Evolutionary conservation across 2,113 vertebrate genomes (phyloP).

Genomic region (Cepphus grylle): DNA sequence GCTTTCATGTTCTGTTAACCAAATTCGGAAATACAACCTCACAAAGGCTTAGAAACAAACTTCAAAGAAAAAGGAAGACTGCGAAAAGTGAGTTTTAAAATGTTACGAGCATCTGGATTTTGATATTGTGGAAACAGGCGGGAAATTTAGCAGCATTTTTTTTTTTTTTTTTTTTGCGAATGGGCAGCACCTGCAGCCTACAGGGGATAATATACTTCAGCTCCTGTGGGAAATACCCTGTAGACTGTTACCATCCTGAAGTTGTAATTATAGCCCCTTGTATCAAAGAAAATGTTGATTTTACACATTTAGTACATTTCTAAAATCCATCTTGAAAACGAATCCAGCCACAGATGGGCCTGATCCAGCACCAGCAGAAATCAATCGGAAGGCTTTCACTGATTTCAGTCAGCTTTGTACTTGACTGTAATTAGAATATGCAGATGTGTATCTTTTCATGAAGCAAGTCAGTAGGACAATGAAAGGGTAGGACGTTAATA

Average conservation of each 20-base stretch:
- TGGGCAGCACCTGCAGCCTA: not conserved
- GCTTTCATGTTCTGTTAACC: not conserved
- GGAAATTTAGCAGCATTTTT: not conserved
- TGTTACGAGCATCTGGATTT: not conserved
- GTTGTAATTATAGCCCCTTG: not conserved
- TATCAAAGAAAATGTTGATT: not conserved
- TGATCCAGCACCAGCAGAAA: not conserved
- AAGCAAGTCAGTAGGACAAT: not conserved
- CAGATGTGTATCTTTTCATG: not conserved
- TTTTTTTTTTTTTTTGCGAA: not conserved
- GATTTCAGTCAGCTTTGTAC: not conserved
- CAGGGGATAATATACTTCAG: not conserved
- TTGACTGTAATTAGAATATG: not conserved
- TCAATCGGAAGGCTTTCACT: not conserved
- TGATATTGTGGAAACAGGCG: not conserved
- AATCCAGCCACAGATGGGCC: not conserved
- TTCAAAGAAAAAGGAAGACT: slow-evolving; percentile 22
- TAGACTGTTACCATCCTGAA: not conserved
- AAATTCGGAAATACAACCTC: not conserved
- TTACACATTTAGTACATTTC: not conserved
- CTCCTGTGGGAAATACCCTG: not conserved
- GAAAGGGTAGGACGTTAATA: not conserved
- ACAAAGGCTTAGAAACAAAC: not conserved
- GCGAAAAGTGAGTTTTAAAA: not conserved
- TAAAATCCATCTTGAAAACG: not conserved